phyloP scores from a whole-genome alignment of 2,888 invertebrate species.

The Amphipoea oculea region DNA sequence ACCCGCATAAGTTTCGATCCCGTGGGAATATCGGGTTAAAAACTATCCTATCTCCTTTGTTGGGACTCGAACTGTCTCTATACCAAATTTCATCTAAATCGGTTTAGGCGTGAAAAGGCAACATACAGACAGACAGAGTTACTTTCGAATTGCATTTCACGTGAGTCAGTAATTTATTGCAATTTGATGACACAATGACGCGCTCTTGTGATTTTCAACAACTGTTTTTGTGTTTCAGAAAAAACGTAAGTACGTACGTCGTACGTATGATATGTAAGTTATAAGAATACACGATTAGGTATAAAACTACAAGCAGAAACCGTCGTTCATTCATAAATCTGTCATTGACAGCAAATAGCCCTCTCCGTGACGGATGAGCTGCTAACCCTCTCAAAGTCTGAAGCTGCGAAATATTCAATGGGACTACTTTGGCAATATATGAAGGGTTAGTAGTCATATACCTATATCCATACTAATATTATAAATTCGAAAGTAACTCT shows the following conservation, averaged over 20 bases:
- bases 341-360: slow-evolving; percentile 31
- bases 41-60: no score
- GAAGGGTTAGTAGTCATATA: slow-evolving; percentile 5
- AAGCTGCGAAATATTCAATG: slow-evolving; percentile 14
- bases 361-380: slow-evolving; percentile 31
- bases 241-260: not conserved
- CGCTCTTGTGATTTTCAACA: not conserved
- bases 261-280: not conserved
- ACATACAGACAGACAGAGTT: no score
- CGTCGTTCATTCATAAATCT: slow-evolving; percentile 30
- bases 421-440: not conserved
- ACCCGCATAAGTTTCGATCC: no score
- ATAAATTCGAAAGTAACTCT: no score
- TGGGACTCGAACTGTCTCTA: no score
- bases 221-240: not conserved
- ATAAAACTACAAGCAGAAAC: not conserved
- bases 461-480: no score
- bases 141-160: not conserved
- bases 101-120: no score
- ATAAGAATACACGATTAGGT: not conserved
- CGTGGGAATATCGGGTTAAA: no score
- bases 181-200: no score
- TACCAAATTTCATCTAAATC: no score
- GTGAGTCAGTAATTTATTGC: not conserved
- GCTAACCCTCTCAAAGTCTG: slow-evolving; percentile 17